Evolutionary conservation across 2,888 invertebrate species (phyloP), one percentile per base, ranked within the genome.

Genomic region (Lasioglossum leucozonium): DNA sequence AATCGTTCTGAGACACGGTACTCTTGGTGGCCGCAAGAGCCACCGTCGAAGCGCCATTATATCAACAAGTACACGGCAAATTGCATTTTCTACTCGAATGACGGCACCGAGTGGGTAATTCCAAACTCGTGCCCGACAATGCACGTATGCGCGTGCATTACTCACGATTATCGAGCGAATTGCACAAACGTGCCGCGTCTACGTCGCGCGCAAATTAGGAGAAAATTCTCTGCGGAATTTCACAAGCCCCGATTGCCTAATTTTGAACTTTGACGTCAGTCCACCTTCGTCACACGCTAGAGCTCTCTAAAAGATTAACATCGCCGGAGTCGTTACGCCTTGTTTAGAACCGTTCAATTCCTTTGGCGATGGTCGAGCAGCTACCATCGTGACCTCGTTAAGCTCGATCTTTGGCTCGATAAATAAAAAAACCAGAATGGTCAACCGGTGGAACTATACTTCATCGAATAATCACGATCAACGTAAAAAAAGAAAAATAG

Each of bases 191-290:
- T n/a, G 71, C 44, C 6, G 4, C 2, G 62, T 11, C 34, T 8
- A 16, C 34, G 26, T 16, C 30, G 44, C 11, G 47, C 10, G 40
- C 77, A 13, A 77, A 80, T 77, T 58, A 80, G 58, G 55, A 77
- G 80, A 71, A 77, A 80, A 80, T 80, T 40, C 58, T 58, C n/a
- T 58, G 34, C 3, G 26, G 58, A 62, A 77, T 77, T 69, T 80
- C 80, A 22, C 71, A 69, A 69, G 16, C 22, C 4, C 4, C 18
- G 55, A 77, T 77, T 80, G 69, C 69, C 71, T 55, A 71, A 80
- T 80, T 71, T 58, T 58, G 55, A 80, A 80, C 69, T 40, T 77
- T 71, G 77, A 77, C 77, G 80, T 80, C 71, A 71, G 22, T 37
- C 44, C 44, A 47, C 22, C 16, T 71, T 47, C 58, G 44, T 44